Percentiles rank a stretch among this genome's conserved stretches.
phyloP scores from a whole-genome alignment of 2,113 vertebrate genomes.

The Perca flavescens region DNA sequence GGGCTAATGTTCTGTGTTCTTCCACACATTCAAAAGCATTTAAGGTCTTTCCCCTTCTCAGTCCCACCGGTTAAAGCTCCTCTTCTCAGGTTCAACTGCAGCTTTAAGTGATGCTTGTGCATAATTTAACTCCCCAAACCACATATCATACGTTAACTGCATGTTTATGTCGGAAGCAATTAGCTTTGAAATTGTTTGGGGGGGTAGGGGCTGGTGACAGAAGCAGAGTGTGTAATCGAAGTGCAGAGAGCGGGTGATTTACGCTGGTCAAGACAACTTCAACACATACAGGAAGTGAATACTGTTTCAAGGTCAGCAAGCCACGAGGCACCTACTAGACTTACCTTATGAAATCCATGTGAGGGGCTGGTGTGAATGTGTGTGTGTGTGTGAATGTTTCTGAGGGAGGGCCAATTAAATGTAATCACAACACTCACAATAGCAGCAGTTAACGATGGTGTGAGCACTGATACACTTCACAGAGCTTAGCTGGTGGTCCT shows the following conservation, averaged over 20 bases:
- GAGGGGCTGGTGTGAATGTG: constrained; percentile 49
- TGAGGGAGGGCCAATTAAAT: constrained; percentile 63
- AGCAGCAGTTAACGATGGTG: constrained; percentile 54
- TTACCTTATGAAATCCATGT: constrained; percentile 67
- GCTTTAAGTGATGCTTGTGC: constrained; percentile 48
- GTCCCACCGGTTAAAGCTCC: constrained; percentile 38
- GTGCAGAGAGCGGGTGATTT: constrained; percentile 61
- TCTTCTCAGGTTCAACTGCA: constrained; percentile 58
- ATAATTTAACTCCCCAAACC: constrained; percentile 68
- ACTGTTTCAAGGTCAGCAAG: constrained; percentile 71
- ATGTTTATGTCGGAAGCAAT: constrained; percentile 75
- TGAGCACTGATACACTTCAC: constrained; percentile 49
- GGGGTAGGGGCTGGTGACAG: constrained; percentile 55
- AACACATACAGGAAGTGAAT: constrained; percentile 72
- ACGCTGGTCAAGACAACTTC: constrained; percentile 61
- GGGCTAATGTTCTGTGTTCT: constrained; percentile 50
- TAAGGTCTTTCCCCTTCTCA: constrained; percentile 57
- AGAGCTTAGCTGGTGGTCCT: constrained; percentile 61
- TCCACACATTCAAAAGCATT: constrained; percentile 55
- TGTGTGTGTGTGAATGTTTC: constrained; percentile 44
- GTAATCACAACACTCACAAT: constrained; percentile 60
- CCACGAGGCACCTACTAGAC: constrained; percentile 64
- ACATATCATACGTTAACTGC: constrained; percentile 71
- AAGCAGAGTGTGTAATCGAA: constrained; percentile 65
- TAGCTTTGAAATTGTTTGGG: constrained; percentile 70